These are phyloP conservation scores for Subanguina moxae DNA, from an alignment of 1,140 invertebrate genomes.

Conservation along the genomic window DNA sequence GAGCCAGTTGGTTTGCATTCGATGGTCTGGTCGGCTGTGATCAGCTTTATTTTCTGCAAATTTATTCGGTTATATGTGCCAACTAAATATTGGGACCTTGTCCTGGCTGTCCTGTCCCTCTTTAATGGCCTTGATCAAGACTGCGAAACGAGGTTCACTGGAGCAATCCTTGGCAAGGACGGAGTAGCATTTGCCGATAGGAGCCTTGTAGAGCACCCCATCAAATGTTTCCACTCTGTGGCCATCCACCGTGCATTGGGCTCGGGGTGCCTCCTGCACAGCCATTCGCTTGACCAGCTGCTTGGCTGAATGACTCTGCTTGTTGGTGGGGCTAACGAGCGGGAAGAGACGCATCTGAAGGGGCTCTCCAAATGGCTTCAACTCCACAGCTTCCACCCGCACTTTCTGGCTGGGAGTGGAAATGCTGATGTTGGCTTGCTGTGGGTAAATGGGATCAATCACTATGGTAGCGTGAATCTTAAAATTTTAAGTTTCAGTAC, in stretches of 20 bases:
- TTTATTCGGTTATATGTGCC: no score
- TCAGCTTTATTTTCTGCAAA: conserved; percentile 32
- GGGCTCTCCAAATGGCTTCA: conserved; percentile 9
- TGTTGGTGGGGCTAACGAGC: conserved; percentile 10
- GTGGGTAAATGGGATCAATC: conserved; percentile 34
- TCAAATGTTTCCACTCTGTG: conserved; percentile 32
- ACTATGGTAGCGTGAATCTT: conserved; percentile 12
- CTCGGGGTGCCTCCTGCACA: conserved; percentile 16
- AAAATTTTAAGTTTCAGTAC: conserved; percentile 24
- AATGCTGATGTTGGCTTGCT: conserved; percentile 30
- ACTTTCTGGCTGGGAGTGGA: conserved; percentile 23
- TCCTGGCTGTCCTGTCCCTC: conserved; percentile 7
- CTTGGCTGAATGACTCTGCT: not conserved
- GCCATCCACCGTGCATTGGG: conserved; percentile 30
- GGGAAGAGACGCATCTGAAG: conserved; percentile 27
- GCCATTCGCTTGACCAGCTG: conserved; percentile 11
- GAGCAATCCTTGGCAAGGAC: conserved; percentile 39
- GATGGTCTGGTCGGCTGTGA: conserved; percentile 18
- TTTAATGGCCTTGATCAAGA: conserved; percentile 27
- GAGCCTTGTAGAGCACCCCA: conserved; percentile 15
- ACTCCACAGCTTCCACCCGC: not conserved
- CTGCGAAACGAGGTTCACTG: conserved; percentile 18
- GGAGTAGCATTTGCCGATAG: conserved; percentile 25
- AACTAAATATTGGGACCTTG: not conserved
- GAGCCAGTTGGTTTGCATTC: conserved; percentile 20